phyloP scores from a whole-genome alignment of 2,888 invertebrate genomes.

The Hedya salicella region DNA sequence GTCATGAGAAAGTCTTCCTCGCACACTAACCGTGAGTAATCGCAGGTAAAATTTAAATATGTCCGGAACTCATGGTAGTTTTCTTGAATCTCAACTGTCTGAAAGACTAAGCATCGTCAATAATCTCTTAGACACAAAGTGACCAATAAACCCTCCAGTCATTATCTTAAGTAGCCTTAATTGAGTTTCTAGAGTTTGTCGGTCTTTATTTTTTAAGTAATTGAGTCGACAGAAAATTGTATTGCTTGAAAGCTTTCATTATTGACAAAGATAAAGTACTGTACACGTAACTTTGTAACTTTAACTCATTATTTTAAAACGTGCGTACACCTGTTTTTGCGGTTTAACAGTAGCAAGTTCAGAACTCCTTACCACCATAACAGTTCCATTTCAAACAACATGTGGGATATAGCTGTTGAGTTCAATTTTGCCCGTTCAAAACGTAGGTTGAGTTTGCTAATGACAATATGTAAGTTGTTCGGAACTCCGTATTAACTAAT shows the following conservation, averaged over 20 bases:
- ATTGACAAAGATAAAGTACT: conserved; percentile 30
- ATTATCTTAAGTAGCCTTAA: too few relatives aligned
- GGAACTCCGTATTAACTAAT: conserved; percentile 65
- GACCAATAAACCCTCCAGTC: too few relatives aligned
- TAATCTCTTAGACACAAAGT: too few relatives aligned
- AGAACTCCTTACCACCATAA: conserved; percentile 30
- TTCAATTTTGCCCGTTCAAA: background rate
- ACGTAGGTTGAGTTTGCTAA: conserved; percentile 48
- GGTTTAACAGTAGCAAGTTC: conserved; percentile 36
- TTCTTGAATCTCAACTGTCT: too few relatives aligned
- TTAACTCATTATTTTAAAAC: conserved; percentile 51
- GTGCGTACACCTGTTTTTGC: conserved; percentile 52
- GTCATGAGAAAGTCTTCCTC: too few relatives aligned
- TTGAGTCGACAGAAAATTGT: conserved; percentile 9
- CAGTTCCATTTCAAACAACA: background rate
- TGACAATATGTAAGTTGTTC: conserved; percentile 62
- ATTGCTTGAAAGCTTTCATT: background rate
- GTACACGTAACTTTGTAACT: conserved; percentile 55
- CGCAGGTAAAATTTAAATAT: too few relatives aligned
- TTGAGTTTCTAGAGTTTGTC: too few relatives aligned
- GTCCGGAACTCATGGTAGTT: too few relatives aligned
- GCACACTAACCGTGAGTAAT: too few relatives aligned
- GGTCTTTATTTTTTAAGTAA: too few relatives aligned
- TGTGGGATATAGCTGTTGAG: background rate
- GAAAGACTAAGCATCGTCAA: too few relatives aligned